Evolutionary conservation across 1,140 invertebrate genomes (phyloP).

Genomic region (Tetranychus cinnabarinus): DNA sequence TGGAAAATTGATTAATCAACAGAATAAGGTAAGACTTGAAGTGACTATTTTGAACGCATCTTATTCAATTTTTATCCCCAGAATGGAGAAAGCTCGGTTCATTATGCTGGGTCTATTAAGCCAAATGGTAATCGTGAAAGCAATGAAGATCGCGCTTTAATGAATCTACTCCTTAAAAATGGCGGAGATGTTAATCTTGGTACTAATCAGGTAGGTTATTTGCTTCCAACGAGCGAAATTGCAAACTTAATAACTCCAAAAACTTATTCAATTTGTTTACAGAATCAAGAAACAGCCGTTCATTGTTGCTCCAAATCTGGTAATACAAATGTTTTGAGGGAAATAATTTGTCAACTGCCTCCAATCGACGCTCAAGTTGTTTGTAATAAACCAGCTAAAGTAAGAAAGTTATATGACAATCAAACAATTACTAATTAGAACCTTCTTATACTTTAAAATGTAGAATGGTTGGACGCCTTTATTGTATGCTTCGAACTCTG

Average conservation of each 20-base stretch:
- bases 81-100: conserved; percentile 75
- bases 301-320: conserved; percentile 83
- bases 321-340: conserved; percentile 76
- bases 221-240: neutral
- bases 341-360: conserved; percentile 73
- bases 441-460: neutral
- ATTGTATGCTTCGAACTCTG: conserved; percentile 50
- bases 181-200: conserved; percentile 63
- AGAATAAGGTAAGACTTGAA: conserved; percentile 6
- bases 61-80: conserved; percentile 17
- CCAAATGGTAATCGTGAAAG: conserved; percentile 26
- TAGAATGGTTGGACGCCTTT: conserved; percentile 79
- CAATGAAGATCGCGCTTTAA: conserved; percentile 68
- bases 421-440: neutral
- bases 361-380: conserved; percentile 66
- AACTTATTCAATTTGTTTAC: conserved; percentile 11
- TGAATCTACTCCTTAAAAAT: conserved; percentile 59
- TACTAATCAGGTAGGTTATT: conserved; percentile 24
- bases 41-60: neutral
- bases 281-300: conserved; percentile 72
- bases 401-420: conserved; percentile 10
- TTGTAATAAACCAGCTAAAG: conserved; percentile 64
- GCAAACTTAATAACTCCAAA: neutral
- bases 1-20: conserved; percentile 7
- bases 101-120: conserved; percentile 35